Evolutionary conservation across 2,797 vertebrate genomes (phyloP).

Genomic region (Danio tinwini): DNA sequence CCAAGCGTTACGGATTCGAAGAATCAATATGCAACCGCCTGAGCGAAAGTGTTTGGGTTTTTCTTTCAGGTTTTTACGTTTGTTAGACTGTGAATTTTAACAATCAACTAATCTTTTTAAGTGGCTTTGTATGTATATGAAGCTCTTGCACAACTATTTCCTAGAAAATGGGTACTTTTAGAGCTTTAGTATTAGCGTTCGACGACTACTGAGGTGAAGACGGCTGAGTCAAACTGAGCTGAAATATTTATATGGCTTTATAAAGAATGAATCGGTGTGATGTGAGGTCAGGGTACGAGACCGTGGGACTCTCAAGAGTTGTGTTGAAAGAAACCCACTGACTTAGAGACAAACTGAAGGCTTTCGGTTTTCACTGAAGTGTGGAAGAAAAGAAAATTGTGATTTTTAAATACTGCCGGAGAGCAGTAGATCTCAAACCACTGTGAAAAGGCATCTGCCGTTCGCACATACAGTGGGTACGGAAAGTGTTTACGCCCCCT

Average conservation of each 20-base stretch:
- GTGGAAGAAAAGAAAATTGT: background rate
- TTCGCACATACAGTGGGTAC: background rate
- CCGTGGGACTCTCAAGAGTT: constrained; percentile 15
- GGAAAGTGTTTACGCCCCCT: no score
- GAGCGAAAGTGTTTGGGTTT: constrained; percentile 7
- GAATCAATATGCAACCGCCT: constrained; percentile 22
- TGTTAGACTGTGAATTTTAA: constrained; percentile 46
- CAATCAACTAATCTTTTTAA: constrained; percentile 41
- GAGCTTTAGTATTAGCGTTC: constrained; percentile 10
- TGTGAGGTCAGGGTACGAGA: constrained; percentile 20
- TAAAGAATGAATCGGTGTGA: constrained; percentile 42
- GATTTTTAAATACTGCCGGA: background rate
- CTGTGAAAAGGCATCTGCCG: constrained; percentile 17
- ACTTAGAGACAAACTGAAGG: constrained; percentile 1
- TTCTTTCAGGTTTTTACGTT: constrained; percentile 14
- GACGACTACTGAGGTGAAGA: constrained; percentile 44
- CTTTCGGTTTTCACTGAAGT: background rate
- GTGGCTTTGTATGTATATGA: constrained; percentile 29
- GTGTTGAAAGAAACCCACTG: constrained; percentile 19
- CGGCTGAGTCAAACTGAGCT: constrained; percentile 27
- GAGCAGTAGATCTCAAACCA: constrained; percentile 26
- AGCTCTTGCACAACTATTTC: constrained; percentile 43
- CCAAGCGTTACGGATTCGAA: background rate
- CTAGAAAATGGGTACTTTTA: constrained; percentile 26
- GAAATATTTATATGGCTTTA: constrained; percentile 54